phyloP scores from a whole-genome alignment of 1,140 invertebrate species.

The Dermatophagoides farinae region DNA sequence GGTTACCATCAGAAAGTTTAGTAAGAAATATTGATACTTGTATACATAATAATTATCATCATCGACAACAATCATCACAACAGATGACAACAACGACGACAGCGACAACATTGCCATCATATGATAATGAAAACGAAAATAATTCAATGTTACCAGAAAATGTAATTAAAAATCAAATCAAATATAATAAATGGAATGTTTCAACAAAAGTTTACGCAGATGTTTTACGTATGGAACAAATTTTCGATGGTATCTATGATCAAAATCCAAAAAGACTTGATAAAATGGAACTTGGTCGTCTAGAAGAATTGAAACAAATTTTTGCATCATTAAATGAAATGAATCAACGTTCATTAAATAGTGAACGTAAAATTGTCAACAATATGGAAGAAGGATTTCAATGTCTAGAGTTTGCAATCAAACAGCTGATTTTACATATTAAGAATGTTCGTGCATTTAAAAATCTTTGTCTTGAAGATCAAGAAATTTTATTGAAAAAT shows the following conservation, averaged over 20 bases:
- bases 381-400: neutral
- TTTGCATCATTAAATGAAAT: neutral
- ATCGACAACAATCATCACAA: too few species aligned
- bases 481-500: slow-evolving; percentile 67
- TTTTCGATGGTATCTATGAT: neutral
- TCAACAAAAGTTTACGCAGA: too few species aligned
- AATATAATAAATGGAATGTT: too few species aligned
- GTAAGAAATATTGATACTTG: too few species aligned
- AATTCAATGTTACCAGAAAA: too few species aligned
- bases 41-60: too few species aligned
- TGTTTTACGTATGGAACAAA: too few species aligned
- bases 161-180: too few species aligned
- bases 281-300: neutral
- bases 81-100: too few species aligned
- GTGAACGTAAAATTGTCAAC: neutral
- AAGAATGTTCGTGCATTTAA: slow-evolving; percentile 71
- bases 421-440: slow-evolving; percentile 70
- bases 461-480: slow-evolving; percentile 73
- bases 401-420: slow-evolving; percentile 49
- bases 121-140: too few species aligned
- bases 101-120: too few species aligned
- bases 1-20: too few species aligned
- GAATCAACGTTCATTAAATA: neutral
- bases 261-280: neutral
- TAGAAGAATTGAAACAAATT: neutral